phyloP scores from a whole-genome alignment of 2,797 vertebrate species.

The Gallirallus australis region DNA sequence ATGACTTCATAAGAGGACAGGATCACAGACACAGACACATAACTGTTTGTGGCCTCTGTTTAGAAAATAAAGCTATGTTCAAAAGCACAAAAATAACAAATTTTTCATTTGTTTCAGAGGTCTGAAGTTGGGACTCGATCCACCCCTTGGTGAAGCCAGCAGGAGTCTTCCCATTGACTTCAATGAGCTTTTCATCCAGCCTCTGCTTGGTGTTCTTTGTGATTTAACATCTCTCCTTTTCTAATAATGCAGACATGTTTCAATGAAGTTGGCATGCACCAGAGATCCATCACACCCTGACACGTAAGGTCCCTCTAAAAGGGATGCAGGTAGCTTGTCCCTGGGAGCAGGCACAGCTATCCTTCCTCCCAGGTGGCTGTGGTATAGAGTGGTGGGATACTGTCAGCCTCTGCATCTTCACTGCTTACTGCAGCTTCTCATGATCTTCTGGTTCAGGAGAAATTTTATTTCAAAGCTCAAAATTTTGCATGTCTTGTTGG shows the following conservation, averaged over 20 bases:
- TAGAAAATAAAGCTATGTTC: constrained; percentile 53
- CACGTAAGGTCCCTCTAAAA: neutral
- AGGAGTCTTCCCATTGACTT: constrained; percentile 21
- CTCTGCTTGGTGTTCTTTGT: neutral
- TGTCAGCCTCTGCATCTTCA: neutral
- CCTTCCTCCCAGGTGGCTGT: neutral
- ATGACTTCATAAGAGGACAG: constrained; percentile 61
- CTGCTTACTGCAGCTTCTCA: neutral
- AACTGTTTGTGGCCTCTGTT: constrained; percentile 54
- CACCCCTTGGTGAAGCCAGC: neutral
- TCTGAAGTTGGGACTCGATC: neutral
- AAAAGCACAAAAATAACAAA: constrained; percentile 50
- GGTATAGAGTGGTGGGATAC: neutral
- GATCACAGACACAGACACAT: constrained; percentile 56
- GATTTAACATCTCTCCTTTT: neutral
- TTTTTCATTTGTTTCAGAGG: constrained; percentile 32
- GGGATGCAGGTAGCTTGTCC: neutral
- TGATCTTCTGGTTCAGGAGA: neutral
- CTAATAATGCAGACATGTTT: neutral
- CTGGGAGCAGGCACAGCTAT: neutral
- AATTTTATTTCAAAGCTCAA: neutral
- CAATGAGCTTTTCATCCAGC: constrained; percentile 31
- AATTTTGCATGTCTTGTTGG: neutral
- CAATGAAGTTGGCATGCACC: neutral
- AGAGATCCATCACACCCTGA: neutral